These are phyloP conservation scores for Chlorodrepanis virens DNA, from an alignment of 2,113 vertebrate genomes.

Conservation along the genomic window DNA sequence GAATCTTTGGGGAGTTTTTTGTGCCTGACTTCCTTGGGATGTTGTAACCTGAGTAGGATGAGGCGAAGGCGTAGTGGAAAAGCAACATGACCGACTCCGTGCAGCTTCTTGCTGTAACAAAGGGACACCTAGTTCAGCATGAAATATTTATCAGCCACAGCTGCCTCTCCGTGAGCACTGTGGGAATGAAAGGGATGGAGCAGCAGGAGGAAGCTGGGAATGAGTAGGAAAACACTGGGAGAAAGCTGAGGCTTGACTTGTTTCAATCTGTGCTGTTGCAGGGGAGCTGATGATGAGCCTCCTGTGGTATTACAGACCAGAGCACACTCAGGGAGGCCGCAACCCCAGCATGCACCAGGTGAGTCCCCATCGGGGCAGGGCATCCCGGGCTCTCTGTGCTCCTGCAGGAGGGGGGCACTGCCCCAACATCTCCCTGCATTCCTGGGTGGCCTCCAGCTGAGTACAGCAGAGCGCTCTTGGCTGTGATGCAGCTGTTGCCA, in stretches of 20 bases:
- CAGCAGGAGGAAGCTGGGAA: background rate
- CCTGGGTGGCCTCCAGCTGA: background rate
- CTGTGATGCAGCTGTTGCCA: background rate
- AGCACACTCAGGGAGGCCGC: conserved; percentile 95
- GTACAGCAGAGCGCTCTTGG: background rate
- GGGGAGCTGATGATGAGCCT: conserved; percentile 99
- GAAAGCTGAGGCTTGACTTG: background rate
- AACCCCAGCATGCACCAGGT: conserved; percentile 93
- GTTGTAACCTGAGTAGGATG: background rate
- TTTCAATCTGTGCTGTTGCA: conserved; percentile 31
- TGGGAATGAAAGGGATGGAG: background rate
- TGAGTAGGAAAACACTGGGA: background rate
- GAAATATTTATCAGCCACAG: conserved; percentile 25
- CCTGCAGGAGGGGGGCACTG: background rate
- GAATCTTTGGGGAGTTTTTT: background rate
- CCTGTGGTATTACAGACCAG: conserved; percentile 98
- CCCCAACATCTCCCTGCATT: background rate
- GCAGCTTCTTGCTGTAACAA: background rate
- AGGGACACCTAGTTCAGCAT: conserved; percentile 14
- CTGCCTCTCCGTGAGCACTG: background rate
- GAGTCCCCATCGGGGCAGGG: conserved; percentile 14
- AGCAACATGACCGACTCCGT: background rate
- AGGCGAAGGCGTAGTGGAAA: background rate
- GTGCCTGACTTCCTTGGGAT: background rate
- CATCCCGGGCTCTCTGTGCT: fast-evolving